phyloP scores from a whole-genome alignment of 2,888 invertebrate genomes.

The Danaus chrysippus region DNA sequence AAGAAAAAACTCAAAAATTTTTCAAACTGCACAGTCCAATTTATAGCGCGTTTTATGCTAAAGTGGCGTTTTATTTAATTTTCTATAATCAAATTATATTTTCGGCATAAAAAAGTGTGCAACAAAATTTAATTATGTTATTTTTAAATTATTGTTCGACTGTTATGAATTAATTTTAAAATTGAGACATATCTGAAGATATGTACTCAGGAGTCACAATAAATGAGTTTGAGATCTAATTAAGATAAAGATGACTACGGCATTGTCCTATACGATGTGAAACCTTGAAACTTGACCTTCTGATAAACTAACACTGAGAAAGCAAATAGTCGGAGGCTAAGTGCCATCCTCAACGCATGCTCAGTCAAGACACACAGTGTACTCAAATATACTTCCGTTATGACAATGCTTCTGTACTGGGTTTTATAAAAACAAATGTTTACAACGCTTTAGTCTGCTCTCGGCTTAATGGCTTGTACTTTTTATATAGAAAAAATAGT shows the following conservation, averaged over 20 bases:
- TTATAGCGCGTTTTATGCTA: no score
- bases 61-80: no score
- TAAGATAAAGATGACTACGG: not conserved
- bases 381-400: conserved; percentile 9
- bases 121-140: no score
- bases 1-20: no score
- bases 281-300: conserved; percentile 4
- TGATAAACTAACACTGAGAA: conserved; percentile 7
- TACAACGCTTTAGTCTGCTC: conserved; percentile 3
- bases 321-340: conserved; percentile 5
- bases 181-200: no score
- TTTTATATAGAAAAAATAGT: not conserved
- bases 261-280: not conserved
- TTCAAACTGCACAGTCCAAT: no score
- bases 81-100: no score
- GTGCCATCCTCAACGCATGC: conserved; percentile 9
- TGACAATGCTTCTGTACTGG: conserved; percentile 8
- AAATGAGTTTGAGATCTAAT: no score
- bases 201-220: no score
- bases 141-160: no score
- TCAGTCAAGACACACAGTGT: conserved; percentile 7
- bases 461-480: not conserved
- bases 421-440: conserved; percentile 8
- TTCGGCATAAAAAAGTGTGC: no score
- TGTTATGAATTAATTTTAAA: no score